These are phyloP conservation scores for Brachionus paranguensis DNA, from an alignment of 1,140 invertebrate species.

Conservation along the genomic window DNA sequence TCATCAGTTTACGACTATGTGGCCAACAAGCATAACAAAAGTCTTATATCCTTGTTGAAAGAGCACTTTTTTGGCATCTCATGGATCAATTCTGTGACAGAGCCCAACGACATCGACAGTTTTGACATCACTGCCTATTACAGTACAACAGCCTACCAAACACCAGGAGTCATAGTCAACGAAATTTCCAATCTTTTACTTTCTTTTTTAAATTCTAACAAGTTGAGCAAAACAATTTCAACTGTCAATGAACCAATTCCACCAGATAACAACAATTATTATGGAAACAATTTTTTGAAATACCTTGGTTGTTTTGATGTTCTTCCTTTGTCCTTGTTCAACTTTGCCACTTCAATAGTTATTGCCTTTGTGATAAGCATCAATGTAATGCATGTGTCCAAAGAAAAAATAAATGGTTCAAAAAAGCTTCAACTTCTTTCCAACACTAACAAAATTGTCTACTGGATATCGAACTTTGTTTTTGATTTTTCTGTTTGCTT, in stretches of 20 bases:
- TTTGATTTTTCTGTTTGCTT: slow-evolving; percentile 35
- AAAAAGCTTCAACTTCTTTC: slow-evolving; percentile 34
- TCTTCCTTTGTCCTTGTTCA: slow-evolving; percentile 31
- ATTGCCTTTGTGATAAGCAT: slow-evolving; percentile 9
- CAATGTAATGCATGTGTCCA: neutral
- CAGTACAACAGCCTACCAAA: slow-evolving; percentile 18
- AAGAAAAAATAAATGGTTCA: slow-evolving; percentile 21
- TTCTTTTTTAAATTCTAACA: neutral
- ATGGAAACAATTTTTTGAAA: slow-evolving; percentile 27
- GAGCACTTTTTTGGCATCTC: slow-evolving; percentile 8
- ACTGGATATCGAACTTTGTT: slow-evolving; percentile 29
- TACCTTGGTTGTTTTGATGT: slow-evolving; percentile 26
- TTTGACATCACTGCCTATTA: slow-evolving; percentile 1
- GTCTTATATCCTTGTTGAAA: slow-evolving; percentile 2
- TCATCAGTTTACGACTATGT: neutral
- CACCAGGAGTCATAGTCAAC: slow-evolving; percentile 17
- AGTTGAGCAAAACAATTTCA: neutral
- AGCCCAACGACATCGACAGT: neutral
- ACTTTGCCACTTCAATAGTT: neutral
- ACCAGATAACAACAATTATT: neutral
- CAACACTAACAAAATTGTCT: neutral
- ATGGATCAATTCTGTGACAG: neutral
- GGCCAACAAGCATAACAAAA: neutral
- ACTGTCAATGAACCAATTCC: slow-evolving; percentile 8
- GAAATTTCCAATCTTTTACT: slow-evolving; percentile 22